phyloP scores from a whole-genome alignment of 2,888 invertebrate species.

The Sesia apiformis region DNA sequence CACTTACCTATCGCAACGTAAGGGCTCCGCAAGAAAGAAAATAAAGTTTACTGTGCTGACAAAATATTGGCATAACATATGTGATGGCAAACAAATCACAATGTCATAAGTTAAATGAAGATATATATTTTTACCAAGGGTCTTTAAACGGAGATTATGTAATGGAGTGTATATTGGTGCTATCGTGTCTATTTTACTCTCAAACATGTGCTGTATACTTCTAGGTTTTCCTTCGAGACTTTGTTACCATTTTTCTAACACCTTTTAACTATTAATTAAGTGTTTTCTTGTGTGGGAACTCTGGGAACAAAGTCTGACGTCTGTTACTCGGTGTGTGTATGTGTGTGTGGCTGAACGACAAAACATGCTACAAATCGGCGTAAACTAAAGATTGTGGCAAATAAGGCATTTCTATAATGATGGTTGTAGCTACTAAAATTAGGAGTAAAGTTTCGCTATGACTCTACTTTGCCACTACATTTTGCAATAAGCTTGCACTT shows the following conservation, averaged over 20 bases:
- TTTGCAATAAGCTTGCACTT: slow-evolving; percentile 45
- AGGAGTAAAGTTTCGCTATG: slow-evolving; percentile 74
- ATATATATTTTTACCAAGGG: slow-evolving; percentile 12
- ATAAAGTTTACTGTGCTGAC: slow-evolving; percentile 70
- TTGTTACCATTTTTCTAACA: slow-evolving; percentile 1
- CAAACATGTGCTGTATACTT: slow-evolving; percentile 2
- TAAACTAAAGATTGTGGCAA: slow-evolving; percentile 61
- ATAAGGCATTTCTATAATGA: slow-evolving; percentile 42
- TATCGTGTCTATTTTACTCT: slow-evolving; percentile 2
- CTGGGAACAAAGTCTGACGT: slow-evolving; percentile 9
- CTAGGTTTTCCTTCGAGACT: background rate
- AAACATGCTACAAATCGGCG: slow-evolving; percentile 51
- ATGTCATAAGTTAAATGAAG: slow-evolving; percentile 13
- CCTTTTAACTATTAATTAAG: slow-evolving; percentile 7
- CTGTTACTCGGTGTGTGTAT: slow-evolving; percentile 6
- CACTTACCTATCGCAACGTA: slow-evolving; percentile 73
- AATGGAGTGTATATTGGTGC: slow-evolving; percentile 13
- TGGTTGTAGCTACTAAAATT: slow-evolving; percentile 38
- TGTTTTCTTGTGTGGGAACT: slow-evolving; percentile 4
- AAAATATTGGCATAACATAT: slow-evolving; percentile 42
- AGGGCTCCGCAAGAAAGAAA: slow-evolving; percentile 75
- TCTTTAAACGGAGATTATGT: slow-evolving; percentile 6
- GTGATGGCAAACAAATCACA: slow-evolving; percentile 36
- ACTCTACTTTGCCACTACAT: slow-evolving; percentile 71
- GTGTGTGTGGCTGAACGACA: slow-evolving; percentile 22